Conservation (phyloP, 92 coral and sea anemone genomes). For the Bergia puertoricense region DNA sequence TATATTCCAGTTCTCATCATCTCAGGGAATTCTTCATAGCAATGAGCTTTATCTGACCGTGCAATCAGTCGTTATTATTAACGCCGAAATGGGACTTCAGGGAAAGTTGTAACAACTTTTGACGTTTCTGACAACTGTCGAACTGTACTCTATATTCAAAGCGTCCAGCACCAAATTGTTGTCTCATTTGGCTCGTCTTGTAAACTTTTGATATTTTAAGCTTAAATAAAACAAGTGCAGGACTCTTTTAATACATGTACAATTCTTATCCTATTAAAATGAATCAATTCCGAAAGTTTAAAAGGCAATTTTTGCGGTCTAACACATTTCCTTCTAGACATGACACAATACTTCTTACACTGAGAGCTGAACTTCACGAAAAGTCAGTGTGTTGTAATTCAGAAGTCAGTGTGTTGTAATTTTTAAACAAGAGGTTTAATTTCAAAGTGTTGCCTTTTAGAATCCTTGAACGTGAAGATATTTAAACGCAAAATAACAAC, state of each 20-base stretch:
- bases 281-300: background rate
- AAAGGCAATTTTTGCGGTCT: background rate
- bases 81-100: background rate
- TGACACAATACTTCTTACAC: background rate
- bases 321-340: background rate
- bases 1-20: too few relatives aligned
- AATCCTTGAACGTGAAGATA: background rate
- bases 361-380: background rate
- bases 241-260: too few relatives aligned
- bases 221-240: background rate
- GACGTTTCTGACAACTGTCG: background rate
- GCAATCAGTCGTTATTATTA: background rate
- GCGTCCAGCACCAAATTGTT: too few relatives aligned
- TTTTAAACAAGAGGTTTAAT: background rate
- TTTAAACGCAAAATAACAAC: background rate
- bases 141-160: too few relatives aligned
- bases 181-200: background rate
- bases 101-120: background rate
- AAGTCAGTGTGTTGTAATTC: background rate
- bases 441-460: background rate
- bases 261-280: background rate
- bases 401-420: too few relatives aligned
- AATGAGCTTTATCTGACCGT: too few relatives aligned
- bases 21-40: too few relatives aligned
- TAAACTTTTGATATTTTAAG: too few relatives aligned